Evolutionary conservation across 2,113 vertebrate genomes (phyloP).

Genomic region (Rhombomys opimus): DNA sequence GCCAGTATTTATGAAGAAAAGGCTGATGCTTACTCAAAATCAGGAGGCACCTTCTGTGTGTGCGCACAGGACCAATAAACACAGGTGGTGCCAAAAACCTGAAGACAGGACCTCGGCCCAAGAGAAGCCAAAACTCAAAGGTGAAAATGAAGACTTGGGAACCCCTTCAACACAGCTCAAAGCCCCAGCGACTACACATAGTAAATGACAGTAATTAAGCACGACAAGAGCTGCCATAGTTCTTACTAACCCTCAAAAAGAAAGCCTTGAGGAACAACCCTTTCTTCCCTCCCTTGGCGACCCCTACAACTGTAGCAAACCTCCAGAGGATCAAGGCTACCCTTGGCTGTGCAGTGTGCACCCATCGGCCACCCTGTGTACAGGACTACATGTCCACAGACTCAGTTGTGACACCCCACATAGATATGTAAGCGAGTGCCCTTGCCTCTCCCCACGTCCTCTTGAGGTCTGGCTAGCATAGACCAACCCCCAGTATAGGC

Average conservation of each 20-base stretch:
- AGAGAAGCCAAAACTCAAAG: background rate
- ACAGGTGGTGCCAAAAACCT: background rate
- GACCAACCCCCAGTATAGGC: background rate
- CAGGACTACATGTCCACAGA: background rate
- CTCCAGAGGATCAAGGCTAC: background rate
- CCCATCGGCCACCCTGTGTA: background rate
- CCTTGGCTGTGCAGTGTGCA: background rate
- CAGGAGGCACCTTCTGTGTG: background rate
- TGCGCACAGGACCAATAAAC: background rate
- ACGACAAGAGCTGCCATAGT: constrained; percentile 20
- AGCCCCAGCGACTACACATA: background rate
- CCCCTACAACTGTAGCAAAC: background rate
- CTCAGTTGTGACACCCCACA: background rate
- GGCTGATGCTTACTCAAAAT: background rate
- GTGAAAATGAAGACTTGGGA: background rate
- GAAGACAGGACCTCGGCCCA: background rate
- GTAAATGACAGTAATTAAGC: constrained; percentile 28
- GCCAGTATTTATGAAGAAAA: constrained; percentile 12
- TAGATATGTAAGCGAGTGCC: background rate
- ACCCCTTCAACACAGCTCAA: background rate
- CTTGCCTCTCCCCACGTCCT: background rate
- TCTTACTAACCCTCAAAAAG: background rate
- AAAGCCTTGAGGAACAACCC: background rate
- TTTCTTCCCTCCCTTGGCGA: background rate
- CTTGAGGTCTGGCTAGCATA: background rate